Conservation (phyloP, 30 jellyfish, hydroid and myxozoan genomes). For the Calvadosia cruxmelitensis region DNA sequence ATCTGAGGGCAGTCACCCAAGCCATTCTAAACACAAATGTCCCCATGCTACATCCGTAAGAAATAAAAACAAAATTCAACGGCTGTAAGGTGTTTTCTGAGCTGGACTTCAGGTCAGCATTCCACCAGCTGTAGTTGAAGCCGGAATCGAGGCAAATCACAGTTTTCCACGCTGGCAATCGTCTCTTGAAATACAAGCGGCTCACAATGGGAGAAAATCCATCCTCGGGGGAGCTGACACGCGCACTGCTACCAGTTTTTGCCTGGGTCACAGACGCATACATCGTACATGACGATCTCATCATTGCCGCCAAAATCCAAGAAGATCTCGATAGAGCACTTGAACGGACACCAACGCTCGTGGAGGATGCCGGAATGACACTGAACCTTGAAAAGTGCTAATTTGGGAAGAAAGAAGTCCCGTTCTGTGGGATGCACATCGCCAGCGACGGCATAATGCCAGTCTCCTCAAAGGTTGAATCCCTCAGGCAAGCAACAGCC, state of each 20-base stretch:
- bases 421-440: conserved; percentile 35
- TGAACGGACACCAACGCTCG: not conserved
- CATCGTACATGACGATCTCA: conserved; percentile 27
- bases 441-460: conserved; percentile 38
- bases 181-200: conserved; percentile 30
- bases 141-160: conserved; percentile 34
- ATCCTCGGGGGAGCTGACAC: conserved; percentile 40
- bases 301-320: conserved; percentile 27
- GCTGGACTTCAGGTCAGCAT: conserved; percentile 48
- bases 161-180: conserved; percentile 45
- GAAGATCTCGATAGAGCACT: conserved; percentile 14
- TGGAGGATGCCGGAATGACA: conserved; percentile 18
- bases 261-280: conserved; percentile 31
- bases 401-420: conserved; percentile 30
- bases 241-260: conserved; percentile 31
- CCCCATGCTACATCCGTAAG: conserved; percentile 40
- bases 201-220: conserved; percentile 41
- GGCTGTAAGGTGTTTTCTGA: conserved; percentile 33
- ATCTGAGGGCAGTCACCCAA: conserved; percentile 14
- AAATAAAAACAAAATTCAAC: conserved; percentile 18
- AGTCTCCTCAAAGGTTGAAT: conserved; percentile 41
- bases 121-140: conserved; percentile 31
- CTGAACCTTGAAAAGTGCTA: conserved; percentile 30
- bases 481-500: conserved; percentile 12
- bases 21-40: conserved; percentile 23